Evolutionary conservation across 2,113 vertebrate genomes (phyloP).

Genomic region (Vireo altiloquus): DNA sequence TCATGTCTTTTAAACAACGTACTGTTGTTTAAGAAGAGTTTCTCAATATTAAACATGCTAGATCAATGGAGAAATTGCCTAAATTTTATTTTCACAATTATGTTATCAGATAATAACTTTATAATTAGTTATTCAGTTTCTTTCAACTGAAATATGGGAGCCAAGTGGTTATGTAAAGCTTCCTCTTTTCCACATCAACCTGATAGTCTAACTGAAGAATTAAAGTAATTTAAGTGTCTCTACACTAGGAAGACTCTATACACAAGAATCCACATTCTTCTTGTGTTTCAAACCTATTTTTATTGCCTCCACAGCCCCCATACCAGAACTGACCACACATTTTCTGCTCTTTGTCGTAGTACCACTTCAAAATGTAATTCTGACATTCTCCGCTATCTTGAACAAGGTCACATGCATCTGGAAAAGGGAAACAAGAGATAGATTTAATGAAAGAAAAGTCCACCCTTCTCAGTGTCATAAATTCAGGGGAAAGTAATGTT

Average conservation of each 20-base stretch:
- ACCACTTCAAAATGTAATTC: slow-evolving; percentile 78
- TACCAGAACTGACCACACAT: slow-evolving; percentile 81
- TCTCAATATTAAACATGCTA: not conserved
- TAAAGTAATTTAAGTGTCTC: not conserved
- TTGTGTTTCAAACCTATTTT: slow-evolving; percentile 77
- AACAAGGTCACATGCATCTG: slow-evolving; percentile 70
- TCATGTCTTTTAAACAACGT: not conserved
- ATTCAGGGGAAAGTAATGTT: not conserved
- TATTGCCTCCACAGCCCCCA: slow-evolving; percentile 80
- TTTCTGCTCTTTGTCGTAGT: slow-evolving; percentile 64
- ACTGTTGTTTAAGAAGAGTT: not conserved
- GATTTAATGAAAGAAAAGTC: not conserved
- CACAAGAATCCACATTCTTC: slow-evolving; percentile 73
- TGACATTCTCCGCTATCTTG: slow-evolving; percentile 72
- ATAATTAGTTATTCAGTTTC: not conserved
- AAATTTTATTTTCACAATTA: not conserved
- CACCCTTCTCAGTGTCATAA: not conserved
- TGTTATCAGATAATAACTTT: not conserved
- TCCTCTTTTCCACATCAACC: not conserved
- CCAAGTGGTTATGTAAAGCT: not conserved
- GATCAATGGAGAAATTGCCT: not conserved
- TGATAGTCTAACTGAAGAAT: not conserved
- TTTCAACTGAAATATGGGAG: not conserved
- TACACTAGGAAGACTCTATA: not conserved
- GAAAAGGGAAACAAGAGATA: not conserved